Evolutionary conservation across 2,113 vertebrate species (phyloP).

Genomic region (Australoheros scitulus): DNA sequence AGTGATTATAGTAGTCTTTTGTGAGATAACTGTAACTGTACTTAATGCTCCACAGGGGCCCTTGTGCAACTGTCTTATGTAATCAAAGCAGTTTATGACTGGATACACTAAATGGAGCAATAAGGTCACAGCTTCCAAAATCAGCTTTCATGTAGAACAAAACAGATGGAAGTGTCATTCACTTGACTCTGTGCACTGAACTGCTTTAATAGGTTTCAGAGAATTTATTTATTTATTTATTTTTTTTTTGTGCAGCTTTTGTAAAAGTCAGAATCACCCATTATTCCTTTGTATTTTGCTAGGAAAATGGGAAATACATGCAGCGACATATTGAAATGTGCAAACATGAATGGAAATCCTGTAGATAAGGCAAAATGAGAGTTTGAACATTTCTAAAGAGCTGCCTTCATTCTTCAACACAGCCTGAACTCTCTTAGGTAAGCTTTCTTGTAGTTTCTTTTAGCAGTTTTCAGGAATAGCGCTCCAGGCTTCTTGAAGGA

Average conservation of each 20-base stretch:
- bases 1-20: background rate
- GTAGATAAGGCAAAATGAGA: background rate
- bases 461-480: too few relatives aligned
- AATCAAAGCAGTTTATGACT: constrained; percentile 21
- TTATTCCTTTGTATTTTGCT: background rate
- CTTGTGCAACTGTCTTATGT: background rate
- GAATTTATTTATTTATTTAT: background rate
- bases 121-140: constrained; percentile 10
- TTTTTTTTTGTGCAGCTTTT: background rate
- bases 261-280: background rate
- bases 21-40: background rate
- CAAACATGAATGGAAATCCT: background rate
- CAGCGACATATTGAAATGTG: background rate
- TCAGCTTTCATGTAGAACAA: constrained; percentile 25
- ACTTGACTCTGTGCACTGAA: background rate
- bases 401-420: too few relatives aligned
- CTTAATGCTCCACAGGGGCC: background rate
- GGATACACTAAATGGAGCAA: constrained; percentile 12
- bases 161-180: constrained; percentile 10
- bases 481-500: background rate
- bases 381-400: too few relatives aligned
- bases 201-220: constrained; percentile 4
- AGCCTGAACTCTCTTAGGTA: too few relatives aligned
- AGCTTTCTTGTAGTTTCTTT: too few relatives aligned
- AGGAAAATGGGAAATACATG: background rate